Conservation (phyloP, 2,797 vertebrate genomes). For the Dryobates pubescens region DNA sequence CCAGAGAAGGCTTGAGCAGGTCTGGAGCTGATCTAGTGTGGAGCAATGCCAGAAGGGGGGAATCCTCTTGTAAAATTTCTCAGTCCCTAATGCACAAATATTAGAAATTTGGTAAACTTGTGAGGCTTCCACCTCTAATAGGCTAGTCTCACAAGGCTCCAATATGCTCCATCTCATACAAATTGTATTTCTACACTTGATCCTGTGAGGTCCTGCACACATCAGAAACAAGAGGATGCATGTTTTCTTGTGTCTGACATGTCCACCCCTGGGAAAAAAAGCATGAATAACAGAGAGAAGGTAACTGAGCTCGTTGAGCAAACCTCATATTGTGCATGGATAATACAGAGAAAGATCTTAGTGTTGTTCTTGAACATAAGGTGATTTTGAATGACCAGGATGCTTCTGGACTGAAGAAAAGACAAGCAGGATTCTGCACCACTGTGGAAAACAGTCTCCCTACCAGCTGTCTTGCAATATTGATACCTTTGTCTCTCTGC, state of each 20-base stretch:
- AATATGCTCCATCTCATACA: neutral
- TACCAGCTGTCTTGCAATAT: neutral
- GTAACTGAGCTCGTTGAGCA: neutral
- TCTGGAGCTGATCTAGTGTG: neutral
- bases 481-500: neutral
- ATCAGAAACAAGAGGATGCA: neutral
- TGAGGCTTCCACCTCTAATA: neutral
- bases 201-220: neutral
- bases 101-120: neutral
- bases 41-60: neutral
- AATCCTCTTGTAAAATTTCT: neutral
- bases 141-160: neutral
- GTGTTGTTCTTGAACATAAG: neutral
- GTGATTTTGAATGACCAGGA: neutral
- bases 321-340: neutral
- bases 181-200: neutral
- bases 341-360: neutral
- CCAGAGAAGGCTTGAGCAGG: neutral
- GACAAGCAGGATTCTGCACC: neutral
- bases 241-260: neutral
- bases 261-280: neutral
- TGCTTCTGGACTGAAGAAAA: neutral
- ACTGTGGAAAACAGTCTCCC: neutral
- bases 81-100: neutral
- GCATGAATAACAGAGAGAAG: neutral